Evolutionary conservation across 1,140 invertebrate genomes (phyloP), one percentile per base, ranked within the genome.

Genomic region (Zaprionus capensis): DNA sequence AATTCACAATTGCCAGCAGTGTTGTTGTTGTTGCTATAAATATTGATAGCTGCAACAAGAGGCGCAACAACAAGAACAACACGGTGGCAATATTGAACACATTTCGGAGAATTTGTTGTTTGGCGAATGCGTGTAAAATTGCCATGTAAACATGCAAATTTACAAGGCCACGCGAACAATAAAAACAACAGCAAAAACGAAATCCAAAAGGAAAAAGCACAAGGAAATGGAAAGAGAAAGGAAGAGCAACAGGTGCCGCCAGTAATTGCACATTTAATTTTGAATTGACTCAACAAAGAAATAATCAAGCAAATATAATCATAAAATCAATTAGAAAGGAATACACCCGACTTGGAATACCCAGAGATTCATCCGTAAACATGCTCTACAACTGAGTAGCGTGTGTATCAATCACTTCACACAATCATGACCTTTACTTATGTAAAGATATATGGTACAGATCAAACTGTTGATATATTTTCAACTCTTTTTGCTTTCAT

Each of bases 111-210:
- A 78, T 74, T 71, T 49, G 75, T 71, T 51, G 46, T 82, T 73
- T 61, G 80, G 62, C 36, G 34, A 53, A 55, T 62, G 80, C 71
- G 80, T 84, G 82, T 84, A 75, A 71, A 80, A 83, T 86, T 74
- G 28, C 24, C 69, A 74, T 86, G 83, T 86, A 69, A 87, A 86
- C 83, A 86, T 77, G 83, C 66, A 74, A 74, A 78, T 85, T 69
- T 78, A 84, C 82, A 81, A 63, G 78, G 44, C 74, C 36, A 64
- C 59, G 41, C 78, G 64, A 55, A 36, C 51, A 71, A 61, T 5
- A 64, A 3, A 22, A 76, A 72, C 79, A 81, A 46, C 24, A 44
- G 12, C 44, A 67, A 46, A 34, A 56, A 51, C 59, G 61, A 14
- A 31, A 38, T 5, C 15, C 51, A 17, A 63, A 64, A 14, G 36